A percentile compares a stretch with the other conserved stretches of the same genome.
phyloP scores from a whole-genome alignment of 2,113 vertebrate species.

The Hydropotes inermis region DNA sequence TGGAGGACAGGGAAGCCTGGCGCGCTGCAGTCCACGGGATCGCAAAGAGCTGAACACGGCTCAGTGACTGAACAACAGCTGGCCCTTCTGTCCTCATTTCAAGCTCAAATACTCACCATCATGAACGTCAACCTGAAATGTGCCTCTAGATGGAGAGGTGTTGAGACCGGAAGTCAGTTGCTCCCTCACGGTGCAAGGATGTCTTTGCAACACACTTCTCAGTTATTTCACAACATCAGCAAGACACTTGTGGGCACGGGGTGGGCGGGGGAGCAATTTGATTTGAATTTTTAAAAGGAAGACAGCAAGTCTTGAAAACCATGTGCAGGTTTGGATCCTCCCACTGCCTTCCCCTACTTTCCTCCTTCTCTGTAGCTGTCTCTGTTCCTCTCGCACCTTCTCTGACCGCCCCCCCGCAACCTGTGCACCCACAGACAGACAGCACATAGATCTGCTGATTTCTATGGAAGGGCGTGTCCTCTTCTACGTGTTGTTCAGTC shows the following conservation, averaged over 20 bases:
- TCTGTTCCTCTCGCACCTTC: background rate
- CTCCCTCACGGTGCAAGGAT: rapidly evolving
- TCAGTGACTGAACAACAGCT: background rate
- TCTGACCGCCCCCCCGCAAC: rapidly evolving
- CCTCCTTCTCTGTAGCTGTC: background rate
- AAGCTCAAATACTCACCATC: background rate
- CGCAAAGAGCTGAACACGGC: background rate
- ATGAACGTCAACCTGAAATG: background rate
- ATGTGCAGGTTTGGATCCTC: background rate
- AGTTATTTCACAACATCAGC: background rate
- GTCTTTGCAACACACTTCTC: background rate
- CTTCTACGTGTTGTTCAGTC: background rate
- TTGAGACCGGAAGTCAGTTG: background rate
- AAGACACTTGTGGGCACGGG: background rate
- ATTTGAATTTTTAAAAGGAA: background rate
- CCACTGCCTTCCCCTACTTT: background rate
- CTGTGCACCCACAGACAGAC: background rate
- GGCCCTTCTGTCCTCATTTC: background rate
- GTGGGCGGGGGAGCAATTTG: background rate
- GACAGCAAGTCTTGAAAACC: background rate
- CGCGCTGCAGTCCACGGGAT: background rate
- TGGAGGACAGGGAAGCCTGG: background rate
- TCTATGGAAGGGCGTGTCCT: background rate
- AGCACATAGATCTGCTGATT: rapidly evolving
- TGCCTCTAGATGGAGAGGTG: background rate